These are phyloP conservation scores for Coptodon rendalli DNA, from an alignment of 2,113 vertebrate species.

Conservation along the genomic window DNA sequence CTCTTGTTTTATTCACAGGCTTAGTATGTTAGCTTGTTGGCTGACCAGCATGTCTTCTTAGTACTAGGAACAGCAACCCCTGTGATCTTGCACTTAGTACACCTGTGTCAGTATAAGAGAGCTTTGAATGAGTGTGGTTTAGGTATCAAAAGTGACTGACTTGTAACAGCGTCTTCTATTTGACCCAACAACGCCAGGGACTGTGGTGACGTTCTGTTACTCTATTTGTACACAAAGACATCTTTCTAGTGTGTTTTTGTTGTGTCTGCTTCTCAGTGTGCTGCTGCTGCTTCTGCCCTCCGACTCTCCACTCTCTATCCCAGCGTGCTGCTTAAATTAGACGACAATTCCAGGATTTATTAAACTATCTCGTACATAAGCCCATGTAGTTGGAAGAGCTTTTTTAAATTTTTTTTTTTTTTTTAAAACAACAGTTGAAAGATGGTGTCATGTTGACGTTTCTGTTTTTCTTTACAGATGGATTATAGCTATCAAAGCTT, in stretches of 20 bases:
- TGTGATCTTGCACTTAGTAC: background rate
- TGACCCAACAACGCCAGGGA: background rate
- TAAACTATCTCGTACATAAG: fast-evolving
- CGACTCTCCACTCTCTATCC: background rate
- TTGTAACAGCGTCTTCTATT: background rate
- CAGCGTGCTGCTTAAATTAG: background rate
- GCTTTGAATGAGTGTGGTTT: fast-evolving
- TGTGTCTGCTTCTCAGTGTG: background rate
- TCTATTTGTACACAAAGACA: background rate
- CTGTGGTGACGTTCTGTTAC: background rate
- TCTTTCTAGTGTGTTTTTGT: background rate
- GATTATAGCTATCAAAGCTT: constrained; percentile 81
- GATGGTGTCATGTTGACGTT: background rate
- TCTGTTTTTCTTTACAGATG: constrained; percentile 69
- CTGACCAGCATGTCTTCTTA: background rate
- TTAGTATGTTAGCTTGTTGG: background rate
- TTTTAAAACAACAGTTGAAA: background rate
- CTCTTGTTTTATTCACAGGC: background rate
- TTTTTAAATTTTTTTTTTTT: background rate
- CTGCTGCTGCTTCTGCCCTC: background rate
- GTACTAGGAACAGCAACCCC: background rate
- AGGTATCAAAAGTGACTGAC: background rate
- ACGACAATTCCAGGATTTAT: background rate
- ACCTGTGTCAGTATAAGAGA: background rate
- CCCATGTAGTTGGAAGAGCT: background rate